Evolutionary conservation across 2,888 invertebrate genomes (phyloP).

Genomic region (Tinea pellionella): DNA sequence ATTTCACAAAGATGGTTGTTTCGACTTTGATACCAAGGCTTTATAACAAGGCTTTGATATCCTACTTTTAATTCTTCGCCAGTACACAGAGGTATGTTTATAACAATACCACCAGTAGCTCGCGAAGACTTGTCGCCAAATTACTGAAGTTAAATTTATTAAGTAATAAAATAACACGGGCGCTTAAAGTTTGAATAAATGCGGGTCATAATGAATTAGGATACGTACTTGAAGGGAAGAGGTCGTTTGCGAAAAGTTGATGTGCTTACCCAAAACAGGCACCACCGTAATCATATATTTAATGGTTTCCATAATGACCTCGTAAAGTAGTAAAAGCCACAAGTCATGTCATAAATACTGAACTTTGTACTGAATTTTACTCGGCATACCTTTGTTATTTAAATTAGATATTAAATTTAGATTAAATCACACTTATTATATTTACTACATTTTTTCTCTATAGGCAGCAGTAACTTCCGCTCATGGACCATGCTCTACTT

Average conservation of each 20-base stretch:
- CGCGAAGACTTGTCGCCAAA: neutral
- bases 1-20: no score
- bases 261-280: slow-evolving; percentile 53
- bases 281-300: slow-evolving; percentile 57
- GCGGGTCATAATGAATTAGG: slow-evolving; percentile 41
- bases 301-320: slow-evolving; percentile 61
- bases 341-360: slow-evolving; percentile 52
- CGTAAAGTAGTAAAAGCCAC: slow-evolving; percentile 56
- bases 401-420: no score
- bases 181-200: slow-evolving; percentile 33
- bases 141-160: slow-evolving; percentile 32
- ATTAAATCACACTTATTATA: no score
- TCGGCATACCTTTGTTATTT: neutral
- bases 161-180: slow-evolving; percentile 43
- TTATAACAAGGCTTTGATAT: no score
- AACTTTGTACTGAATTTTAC: slow-evolving; percentile 28
- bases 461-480: no score
- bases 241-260: slow-evolving; percentile 59
- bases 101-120: no score
- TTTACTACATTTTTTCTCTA: no score
- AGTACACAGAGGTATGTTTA: no score
- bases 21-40: no score
- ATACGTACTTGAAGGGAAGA: slow-evolving; percentile 39
- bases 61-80: no score
- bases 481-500: no score